phyloP scores from a whole-genome alignment of 2,113 vertebrate species.

The Nesoenas mayeri region DNA sequence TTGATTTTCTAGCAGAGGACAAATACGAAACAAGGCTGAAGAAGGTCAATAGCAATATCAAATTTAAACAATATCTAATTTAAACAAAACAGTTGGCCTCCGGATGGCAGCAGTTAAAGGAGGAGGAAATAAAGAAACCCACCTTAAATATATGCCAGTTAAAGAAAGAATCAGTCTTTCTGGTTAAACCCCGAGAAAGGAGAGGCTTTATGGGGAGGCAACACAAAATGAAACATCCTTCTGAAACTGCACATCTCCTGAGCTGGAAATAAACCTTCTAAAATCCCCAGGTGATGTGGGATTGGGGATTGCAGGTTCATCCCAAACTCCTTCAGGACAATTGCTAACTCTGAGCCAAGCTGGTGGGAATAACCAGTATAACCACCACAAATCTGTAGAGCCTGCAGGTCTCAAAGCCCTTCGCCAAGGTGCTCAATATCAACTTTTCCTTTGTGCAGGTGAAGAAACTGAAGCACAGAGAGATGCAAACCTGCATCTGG shows the following conservation, averaged over 20 bases:
- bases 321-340: neutral
- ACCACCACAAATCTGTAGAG: neutral
- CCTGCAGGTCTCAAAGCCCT: neutral
- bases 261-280: neutral
- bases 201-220: neutral
- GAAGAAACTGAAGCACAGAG: too few species aligned
- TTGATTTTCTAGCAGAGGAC: neutral
- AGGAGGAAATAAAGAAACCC: neutral
- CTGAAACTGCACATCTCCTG: neutral
- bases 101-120: slow-evolving; percentile 51
- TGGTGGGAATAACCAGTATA: neutral
- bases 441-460: too few species aligned
- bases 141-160: neutral
- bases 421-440: too few species aligned
- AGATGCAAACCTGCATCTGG: too few species aligned
- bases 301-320: neutral
- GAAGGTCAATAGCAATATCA: neutral
- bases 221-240: neutral
- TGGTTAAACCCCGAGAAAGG: neutral
- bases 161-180: neutral
- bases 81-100: slow-evolving; percentile 32
- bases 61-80: neutral
- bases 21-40: neutral
- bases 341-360: neutral
- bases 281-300: neutral